phyloP scores from a whole-genome alignment of 2,888 invertebrate genomes.

The Tiliacea citrago region DNA sequence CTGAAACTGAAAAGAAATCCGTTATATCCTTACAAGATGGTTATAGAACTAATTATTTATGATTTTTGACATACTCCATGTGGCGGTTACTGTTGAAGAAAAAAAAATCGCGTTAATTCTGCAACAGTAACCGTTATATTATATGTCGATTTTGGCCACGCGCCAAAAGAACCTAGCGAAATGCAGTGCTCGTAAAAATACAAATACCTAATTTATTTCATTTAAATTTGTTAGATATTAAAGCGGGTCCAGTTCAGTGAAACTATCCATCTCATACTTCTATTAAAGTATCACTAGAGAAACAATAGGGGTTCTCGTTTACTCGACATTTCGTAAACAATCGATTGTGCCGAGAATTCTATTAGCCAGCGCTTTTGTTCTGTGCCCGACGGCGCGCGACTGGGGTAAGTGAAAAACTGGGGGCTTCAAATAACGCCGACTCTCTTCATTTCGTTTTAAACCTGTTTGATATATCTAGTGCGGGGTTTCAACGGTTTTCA shows the following conservation, averaged over 20 bases:
- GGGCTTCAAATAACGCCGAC: constrained; percentile 19
- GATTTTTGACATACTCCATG: too few relatives aligned
- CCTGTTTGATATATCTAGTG: constrained; percentile 3
- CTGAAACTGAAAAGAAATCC: too few relatives aligned
- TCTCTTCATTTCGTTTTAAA: constrained; percentile 29
- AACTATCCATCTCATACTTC: constrained; percentile 17
- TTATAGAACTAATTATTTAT: too few relatives aligned
- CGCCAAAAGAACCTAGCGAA: background rate
- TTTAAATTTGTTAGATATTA: constrained; percentile 9
- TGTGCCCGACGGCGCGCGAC: constrained; percentile 33
- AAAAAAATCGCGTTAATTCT: too few relatives aligned
- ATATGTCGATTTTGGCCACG: too few relatives aligned
- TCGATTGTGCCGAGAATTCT: constrained; percentile 37
- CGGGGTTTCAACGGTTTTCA: constrained; percentile 1
- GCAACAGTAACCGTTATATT: too few relatives aligned
- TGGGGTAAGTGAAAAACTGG: constrained; percentile 40
- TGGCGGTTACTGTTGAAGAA: too few relatives aligned
- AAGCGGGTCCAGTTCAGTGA: background rate
- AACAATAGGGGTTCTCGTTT: constrained; percentile 33
- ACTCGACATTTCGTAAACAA: constrained; percentile 50
- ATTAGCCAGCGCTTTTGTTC: constrained; percentile 51
- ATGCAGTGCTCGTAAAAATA: background rate
- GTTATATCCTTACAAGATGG: too few relatives aligned
- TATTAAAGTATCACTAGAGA: constrained; percentile 15
- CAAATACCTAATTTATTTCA: background rate